Percentiles rank a stretch among this genome's conserved stretches.
Conservation (phyloP, 2,113 vertebrate genomes). For the Aleadryas rufinucha region DNA sequence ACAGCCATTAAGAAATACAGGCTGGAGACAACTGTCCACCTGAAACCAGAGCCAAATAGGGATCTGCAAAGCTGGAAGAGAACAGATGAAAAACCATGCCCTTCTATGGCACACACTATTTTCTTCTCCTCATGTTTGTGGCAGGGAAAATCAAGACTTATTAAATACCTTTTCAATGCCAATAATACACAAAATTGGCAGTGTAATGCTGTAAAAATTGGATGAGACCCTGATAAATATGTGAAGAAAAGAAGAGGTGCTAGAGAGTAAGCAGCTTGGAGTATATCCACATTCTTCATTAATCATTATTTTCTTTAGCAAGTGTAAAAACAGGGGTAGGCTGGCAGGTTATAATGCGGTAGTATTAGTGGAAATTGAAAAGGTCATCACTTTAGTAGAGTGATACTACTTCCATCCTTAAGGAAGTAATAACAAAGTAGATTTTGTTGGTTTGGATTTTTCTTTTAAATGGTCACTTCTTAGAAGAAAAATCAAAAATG, state of each 20-base stretch:
- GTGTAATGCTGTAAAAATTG: neutral
- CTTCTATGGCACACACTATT: accelerated
- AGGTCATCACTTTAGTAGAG: neutral
- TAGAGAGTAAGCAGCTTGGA: neutral
- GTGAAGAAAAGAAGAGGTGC: neutral
- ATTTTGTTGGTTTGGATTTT: neutral
- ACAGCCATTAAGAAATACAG: neutral
- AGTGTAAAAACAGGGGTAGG: neutral
- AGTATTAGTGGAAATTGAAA: neutral
- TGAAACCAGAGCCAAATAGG: neutral
- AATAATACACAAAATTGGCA: neutral
- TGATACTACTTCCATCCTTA: neutral
- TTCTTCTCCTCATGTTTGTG: neutral
- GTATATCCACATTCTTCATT: neutral
- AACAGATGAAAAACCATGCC: neutral
- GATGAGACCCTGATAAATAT: neutral
- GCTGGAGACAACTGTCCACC: neutral
- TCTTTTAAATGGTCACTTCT: neutral
- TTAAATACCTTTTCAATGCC: neutral
- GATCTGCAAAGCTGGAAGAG: neutral
- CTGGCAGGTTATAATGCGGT: neutral
- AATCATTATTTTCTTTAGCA: neutral
- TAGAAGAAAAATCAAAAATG: neutral
- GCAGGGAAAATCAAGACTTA: neutral
- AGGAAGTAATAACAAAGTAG: neutral